Conservation (phyloP, 2,797 vertebrate genomes). For the Onychomys torridus region DNA sequence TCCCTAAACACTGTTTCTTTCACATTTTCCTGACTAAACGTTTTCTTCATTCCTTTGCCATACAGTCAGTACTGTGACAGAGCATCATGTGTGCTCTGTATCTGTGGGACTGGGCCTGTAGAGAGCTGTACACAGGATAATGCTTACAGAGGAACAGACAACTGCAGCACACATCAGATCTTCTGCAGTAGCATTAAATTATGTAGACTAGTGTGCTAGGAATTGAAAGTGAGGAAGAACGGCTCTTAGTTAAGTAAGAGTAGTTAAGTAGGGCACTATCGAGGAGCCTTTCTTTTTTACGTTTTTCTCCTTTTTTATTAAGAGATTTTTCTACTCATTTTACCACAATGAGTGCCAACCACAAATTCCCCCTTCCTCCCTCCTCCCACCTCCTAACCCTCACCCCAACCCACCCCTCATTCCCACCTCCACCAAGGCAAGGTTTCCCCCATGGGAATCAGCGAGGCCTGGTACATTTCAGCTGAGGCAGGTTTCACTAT, state of each 20-base stretch:
- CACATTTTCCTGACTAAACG: slow-evolving; percentile 21
- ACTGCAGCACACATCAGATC: not conserved
- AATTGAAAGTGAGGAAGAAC: slow-evolving; percentile 1
- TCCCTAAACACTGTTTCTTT: slow-evolving; percentile 6
- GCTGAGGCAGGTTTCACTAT: not conserved
- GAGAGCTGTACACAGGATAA: not conserved
- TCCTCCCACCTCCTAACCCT: too few relatives aligned
- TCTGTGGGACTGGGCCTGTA: not conserved
- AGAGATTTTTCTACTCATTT: too few relatives aligned
- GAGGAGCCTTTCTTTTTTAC: not conserved
- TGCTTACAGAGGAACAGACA: slow-evolving; percentile 14
- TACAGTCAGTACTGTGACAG: slow-evolving; percentile 5
- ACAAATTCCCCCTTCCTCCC: too few relatives aligned
- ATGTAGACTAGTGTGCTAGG: not conserved
- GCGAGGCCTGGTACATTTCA: too few relatives aligned
- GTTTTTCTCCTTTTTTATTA: too few relatives aligned
- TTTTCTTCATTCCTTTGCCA: slow-evolving; percentile 55
- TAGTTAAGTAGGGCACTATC: not conserved
- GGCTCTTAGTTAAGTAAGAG: not conserved
- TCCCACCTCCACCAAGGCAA: too few relatives aligned
- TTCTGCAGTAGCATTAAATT: not conserved
- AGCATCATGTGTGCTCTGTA: slow-evolving; percentile 30
- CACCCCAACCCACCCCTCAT: too few relatives aligned
- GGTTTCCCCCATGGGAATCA: too few relatives aligned
- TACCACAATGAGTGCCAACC: too few relatives aligned